Percentiles rank a stretch among this genome's conserved stretches.
phyloP scores from a whole-genome alignment of 2,797 vertebrate genomes.

The Alcedo atthis region DNA sequence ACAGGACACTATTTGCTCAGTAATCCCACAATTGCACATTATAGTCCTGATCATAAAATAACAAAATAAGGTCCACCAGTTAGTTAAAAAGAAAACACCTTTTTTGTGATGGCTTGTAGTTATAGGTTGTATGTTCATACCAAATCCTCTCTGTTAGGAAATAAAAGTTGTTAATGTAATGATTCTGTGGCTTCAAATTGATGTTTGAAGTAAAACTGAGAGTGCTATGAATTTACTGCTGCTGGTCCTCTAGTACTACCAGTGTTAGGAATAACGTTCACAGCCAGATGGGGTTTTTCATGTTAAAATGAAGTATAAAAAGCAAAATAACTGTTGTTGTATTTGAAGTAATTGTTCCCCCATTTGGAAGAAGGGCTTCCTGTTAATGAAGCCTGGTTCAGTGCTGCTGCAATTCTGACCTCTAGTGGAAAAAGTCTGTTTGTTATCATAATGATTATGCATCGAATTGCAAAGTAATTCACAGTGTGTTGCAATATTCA shows the following conservation, averaged over 20 bases:
- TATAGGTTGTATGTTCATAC: background rate
- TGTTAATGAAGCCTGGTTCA: background rate
- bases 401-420: conserved; percentile 69
- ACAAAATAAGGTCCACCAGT: background rate
- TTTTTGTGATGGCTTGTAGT: background rate
- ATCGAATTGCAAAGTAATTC: background rate
- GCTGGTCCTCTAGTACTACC: background rate
- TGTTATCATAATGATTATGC: background rate
- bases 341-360: background rate
- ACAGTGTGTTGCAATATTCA: background rate
- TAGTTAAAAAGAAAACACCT: background rate
- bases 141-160: background rate
- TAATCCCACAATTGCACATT: accelerated
- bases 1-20: background rate
- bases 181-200: background rate
- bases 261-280: background rate
- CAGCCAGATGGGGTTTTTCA: background rate
- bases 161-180: background rate
- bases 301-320: background rate
- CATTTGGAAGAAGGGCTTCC: background rate
- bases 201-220: background rate
- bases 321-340: background rate
- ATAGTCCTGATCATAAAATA: background rate
- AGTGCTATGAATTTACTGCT: background rate
- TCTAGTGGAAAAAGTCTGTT: conserved; percentile 63